Evolutionary conservation across 2,797 vertebrate genomes (phyloP).

Genomic region (Gallirallus australis): DNA sequence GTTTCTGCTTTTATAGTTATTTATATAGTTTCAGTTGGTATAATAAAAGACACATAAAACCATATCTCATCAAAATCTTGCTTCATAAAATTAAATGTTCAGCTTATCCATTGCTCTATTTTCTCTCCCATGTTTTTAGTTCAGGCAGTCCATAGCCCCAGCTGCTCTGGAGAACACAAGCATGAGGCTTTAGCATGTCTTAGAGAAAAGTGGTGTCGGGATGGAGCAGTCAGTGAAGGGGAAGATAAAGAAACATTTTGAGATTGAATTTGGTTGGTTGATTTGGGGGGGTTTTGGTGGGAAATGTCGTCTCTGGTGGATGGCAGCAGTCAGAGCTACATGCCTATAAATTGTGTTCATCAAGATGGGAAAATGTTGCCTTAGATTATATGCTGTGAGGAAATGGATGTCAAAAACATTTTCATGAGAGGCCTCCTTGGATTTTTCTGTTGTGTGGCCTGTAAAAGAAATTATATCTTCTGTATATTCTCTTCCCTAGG

Average conservation of each 20-base stretch:
- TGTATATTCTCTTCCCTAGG: constrained; percentile 46
- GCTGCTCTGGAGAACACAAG: background rate
- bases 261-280: background rate
- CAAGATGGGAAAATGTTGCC: constrained; percentile 11
- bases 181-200: background rate
- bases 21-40: constrained; percentile 47
- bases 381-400: constrained; percentile 34
- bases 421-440: constrained; percentile 46
- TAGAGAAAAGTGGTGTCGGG: background rate
- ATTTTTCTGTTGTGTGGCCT: constrained; percentile 72
- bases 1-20: constrained; percentile 38
- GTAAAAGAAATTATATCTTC: constrained; percentile 73
- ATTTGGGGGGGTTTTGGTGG: background rate
- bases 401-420: constrained; percentile 45
- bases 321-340: constrained; percentile 28
- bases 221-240: background rate
- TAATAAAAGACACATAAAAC: constrained; percentile 54
- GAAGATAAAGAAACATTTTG: background rate
- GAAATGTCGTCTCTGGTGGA: constrained; percentile 8
- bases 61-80: constrained; percentile 29
- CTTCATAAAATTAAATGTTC: constrained; percentile 29
- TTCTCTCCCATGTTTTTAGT: background rate
- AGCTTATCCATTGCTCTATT: background rate
- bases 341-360: background rate
- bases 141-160: background rate